Percentiles rank a stretch among this genome's conserved stretches.
Evolutionary conservation across 1,140 invertebrate genomes (phyloP).

Genomic region (Achroia grisella): DNA sequence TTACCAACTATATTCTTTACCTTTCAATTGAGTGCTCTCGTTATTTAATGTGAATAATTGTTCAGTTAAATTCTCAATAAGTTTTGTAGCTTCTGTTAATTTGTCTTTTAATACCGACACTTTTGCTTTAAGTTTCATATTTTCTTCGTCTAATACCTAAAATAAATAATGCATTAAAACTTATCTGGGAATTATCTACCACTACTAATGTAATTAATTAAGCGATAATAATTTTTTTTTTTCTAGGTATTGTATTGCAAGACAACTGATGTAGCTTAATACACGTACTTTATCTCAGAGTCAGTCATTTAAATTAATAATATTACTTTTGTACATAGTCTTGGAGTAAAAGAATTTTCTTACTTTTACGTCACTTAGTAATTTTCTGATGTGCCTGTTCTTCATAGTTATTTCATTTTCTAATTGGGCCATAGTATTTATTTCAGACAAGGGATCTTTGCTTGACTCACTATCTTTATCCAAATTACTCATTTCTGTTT

Average conservation of each 20-base stretch:
- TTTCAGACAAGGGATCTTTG: conserved; percentile 60
- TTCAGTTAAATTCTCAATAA: conserved; percentile 76
- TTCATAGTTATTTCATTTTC: conserved; percentile 75
- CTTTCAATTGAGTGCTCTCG: conserved; percentile 69
- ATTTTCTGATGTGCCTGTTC: conserved; percentile 80
- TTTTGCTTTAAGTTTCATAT: conserved; percentile 75
- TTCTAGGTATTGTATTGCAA: too few species aligned
- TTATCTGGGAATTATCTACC: too few species aligned
- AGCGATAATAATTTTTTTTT: too few species aligned
- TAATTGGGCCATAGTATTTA: conserved; percentile 63
- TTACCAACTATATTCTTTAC: conserved; percentile 28
- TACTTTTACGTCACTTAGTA: conserved; percentile 80
- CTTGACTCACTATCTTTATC: conserved; percentile 69
- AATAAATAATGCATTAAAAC: too few species aligned
- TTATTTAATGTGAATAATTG: conserved; percentile 71
- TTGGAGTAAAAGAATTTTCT: conserved; percentile 3
- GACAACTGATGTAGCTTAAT: too few species aligned
- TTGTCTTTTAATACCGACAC: conserved; percentile 76
- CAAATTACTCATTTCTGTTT: conserved; percentile 35
- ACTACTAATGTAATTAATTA: too few species aligned
- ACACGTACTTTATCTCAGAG: too few species aligned
- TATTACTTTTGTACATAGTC: too few species aligned
- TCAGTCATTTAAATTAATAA: too few species aligned
- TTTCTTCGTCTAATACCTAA: conserved; percentile 79
- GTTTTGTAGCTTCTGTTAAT: conserved; percentile 77